Percentiles rank a stretch among this genome's conserved stretches.
Conservation (phyloP, 64 coral and sea anemone species). For the Orbicella faveolata region DNA sequence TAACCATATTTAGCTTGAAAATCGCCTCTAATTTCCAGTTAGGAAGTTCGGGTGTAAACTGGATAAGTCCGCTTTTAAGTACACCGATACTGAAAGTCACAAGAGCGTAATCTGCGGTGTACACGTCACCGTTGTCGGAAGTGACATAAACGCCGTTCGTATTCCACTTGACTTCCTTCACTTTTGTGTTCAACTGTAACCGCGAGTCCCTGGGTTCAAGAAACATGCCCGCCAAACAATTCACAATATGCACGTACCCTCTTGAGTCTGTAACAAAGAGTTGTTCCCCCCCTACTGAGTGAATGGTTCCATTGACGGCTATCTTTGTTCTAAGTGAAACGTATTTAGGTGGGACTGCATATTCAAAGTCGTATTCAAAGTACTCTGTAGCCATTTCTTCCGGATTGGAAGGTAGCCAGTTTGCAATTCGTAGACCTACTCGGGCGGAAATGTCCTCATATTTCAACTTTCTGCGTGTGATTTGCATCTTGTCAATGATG, state of each 20-base stretch:
- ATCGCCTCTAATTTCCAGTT: conserved; percentile 66
- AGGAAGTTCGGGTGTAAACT: conserved; percentile 54
- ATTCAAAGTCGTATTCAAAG: conserved; percentile 71
- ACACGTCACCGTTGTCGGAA: conserved; percentile 38
- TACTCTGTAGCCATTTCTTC: conserved; percentile 62
- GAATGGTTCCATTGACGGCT: conserved; percentile 44
- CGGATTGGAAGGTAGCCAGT: conserved; percentile 51
- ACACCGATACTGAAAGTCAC: conserved; percentile 85
- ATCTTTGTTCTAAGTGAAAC: conserved; percentile 32
- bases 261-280: conserved; percentile 73
- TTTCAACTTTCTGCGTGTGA: conserved; percentile 19
- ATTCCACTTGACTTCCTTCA: conserved; percentile 48
- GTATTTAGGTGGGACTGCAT: conserved; percentile 68
- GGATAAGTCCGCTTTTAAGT: conserved; percentile 52
- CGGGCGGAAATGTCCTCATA: conserved; percentile 54
- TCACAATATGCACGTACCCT: conserved; percentile 52
- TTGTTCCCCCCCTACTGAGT: conserved; percentile 42
- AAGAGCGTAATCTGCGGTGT: conserved; percentile 57
- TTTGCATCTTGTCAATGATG: conserved; percentile 26
- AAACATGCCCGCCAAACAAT: conserved; percentile 61
- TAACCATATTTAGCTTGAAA: conserved; percentile 73
- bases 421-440: conserved; percentile 51
- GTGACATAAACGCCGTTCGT: conserved; percentile 42
- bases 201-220: conserved; percentile 38
- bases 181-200: conserved; percentile 58